These are phyloP conservation scores for Pheosia gnoma DNA, from an alignment of 2,888 invertebrate genomes.

Conservation along the genomic window DNA sequence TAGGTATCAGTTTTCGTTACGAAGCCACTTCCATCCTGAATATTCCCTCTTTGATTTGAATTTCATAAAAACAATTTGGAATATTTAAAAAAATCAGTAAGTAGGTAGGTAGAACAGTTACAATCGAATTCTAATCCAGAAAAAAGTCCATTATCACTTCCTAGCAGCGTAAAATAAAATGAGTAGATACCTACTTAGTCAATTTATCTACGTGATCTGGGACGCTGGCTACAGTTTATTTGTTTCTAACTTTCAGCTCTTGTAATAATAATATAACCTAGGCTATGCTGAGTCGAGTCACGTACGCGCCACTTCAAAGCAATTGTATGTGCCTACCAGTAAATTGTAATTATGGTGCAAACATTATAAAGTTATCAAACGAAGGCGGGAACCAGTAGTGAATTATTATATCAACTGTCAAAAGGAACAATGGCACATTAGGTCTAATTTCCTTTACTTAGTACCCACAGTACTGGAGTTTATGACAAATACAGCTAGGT, in stretches of 20 bases:
- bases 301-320: constrained; percentile 31
- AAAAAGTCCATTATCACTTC: constrained; percentile 11
- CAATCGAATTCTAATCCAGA: background rate
- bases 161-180: constrained; percentile 12
- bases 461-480: too few species aligned
- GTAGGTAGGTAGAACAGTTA: background rate
- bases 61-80: too few species aligned
- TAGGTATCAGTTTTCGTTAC: too few species aligned
- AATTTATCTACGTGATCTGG: constrained; percentile 32
- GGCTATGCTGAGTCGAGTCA: constrained; percentile 25
- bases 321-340: constrained; percentile 14
- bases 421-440: too few species aligned
- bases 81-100: too few species aligned
- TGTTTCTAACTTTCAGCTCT: constrained; percentile 24
- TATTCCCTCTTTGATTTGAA: too few species aligned
- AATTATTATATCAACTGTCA: too few species aligned
- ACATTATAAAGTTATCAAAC: constrained; percentile 7
- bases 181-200: constrained; percentile 9
- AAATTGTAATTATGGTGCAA: constrained; percentile 34
- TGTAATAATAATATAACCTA: constrained; percentile 14
- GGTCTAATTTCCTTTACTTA: too few species aligned
- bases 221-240: constrained; percentile 24
- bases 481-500: too few species aligned
- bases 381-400: constrained; percentile 13
- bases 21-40: too few species aligned